phyloP scores from a whole-genome alignment of 1,140 invertebrate genomes.

The Epicauta chinensis region DNA sequence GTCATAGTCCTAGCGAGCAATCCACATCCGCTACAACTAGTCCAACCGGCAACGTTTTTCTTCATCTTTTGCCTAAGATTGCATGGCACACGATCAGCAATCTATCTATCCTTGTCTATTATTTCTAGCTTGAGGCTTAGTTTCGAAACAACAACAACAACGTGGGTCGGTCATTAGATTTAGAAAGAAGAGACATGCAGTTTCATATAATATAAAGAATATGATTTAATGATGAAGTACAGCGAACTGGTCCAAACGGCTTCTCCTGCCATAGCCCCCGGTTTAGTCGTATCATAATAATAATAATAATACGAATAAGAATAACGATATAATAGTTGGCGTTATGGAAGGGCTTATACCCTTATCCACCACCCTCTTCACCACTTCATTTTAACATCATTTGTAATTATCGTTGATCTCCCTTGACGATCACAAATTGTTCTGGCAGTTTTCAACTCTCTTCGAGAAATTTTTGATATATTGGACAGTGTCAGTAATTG shows the following conservation, averaged over 20 bases:
- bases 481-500: too few species aligned
- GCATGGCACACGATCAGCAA: conserved; percentile 2
- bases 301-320: too few species aligned
- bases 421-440: too few species aligned
- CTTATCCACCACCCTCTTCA: background rate
- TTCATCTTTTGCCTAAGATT: too few species aligned
- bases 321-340: conserved; percentile 20
- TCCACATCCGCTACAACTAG: too few species aligned
- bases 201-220: conserved; percentile 15
- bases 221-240: conserved; percentile 24
- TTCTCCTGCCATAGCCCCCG: conserved; percentile 9
- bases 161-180: conserved; percentile 27
- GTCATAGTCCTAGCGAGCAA: too few species aligned
- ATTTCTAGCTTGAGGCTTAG: too few species aligned
- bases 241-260: conserved; percentile 16
- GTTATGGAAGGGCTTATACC: conserved; percentile 15
- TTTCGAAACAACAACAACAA: conserved; percentile 1
- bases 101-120: background rate
- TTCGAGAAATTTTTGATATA: too few species aligned
- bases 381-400: too few species aligned
- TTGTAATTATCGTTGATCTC: too few species aligned
- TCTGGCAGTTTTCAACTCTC: too few species aligned
- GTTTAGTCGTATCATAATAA: background rate
- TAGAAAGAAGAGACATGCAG: conserved; percentile 12
- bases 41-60: too few species aligned